Evolutionary conservation across 2,797 vertebrate species (phyloP), one percentile per base, ranked within the genome.

Genomic region (Hypotaenidia philippensis): DNA sequence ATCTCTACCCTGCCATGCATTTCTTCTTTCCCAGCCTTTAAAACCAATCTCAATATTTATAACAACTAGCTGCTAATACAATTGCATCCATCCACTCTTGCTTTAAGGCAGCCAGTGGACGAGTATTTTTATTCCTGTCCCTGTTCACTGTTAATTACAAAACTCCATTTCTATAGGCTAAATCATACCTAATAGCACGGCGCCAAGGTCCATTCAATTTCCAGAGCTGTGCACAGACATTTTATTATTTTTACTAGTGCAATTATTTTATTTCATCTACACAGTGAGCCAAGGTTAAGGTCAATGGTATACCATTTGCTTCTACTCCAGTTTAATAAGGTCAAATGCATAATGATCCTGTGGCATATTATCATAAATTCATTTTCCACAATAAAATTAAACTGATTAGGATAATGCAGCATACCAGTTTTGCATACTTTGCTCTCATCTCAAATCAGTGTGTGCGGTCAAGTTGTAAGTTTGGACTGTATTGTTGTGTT

Each of bases 231-330:
- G 38, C 49, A 50, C 38, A 74, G 34, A 32, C 89, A 60, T 89
- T 94, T 97, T 96, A 93, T 96, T 96, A 64, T 96, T 97, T 96
- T 86, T 92, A 93, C 57, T 40, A 71, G 60, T 55, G 76, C 86
- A 95, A 96, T 97, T 97, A 96, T 95, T 97, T 97, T 94, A 85
- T 88, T 94, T 96, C 90, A 89, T 94, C 84, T 77, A 20, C 59
- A 61, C 71, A 44, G 21, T 27, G 69, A 96, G 40, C 65, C 49
- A 96, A 96, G 71, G 85, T 95, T 96, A 93, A 95, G 80, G 82
- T 92, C 93, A 96, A 92, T 91, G 49, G 26, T 89, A 65, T 78
- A 89, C 32, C 94, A 91, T 97, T 89, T 96, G 90, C 86, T 96
- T 96, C 88, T 89, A 85, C 83, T 96, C 78, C 64, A 87, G 53